Conservation (phyloP, 2,113 vertebrate species). For the Lipotes vexillifer region DNA sequence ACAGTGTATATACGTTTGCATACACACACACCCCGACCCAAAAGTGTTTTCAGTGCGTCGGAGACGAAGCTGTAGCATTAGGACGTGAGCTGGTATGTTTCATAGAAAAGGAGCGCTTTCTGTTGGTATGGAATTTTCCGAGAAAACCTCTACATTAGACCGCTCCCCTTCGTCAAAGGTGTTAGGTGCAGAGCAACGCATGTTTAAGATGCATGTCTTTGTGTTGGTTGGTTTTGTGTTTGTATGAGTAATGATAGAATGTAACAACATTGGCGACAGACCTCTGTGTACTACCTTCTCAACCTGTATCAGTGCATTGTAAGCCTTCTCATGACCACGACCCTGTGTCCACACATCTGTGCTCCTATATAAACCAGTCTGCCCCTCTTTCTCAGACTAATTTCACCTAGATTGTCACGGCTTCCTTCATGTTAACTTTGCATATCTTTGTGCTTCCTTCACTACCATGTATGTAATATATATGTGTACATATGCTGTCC, state of each 20-base stretch:
- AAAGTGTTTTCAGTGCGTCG: neutral
- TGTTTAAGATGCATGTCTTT: neutral
- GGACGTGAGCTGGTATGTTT: neutral
- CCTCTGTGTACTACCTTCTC: neutral
- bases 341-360: neutral
- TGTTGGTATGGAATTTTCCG: neutral
- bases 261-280: neutral
- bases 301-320: fast-evolving
- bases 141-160: neutral
- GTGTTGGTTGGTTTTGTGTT: neutral
- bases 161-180: neutral
- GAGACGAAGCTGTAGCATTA: neutral
- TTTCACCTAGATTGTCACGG: neutral
- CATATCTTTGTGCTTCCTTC: neutral
- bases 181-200: neutral
- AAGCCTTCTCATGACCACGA: neutral
- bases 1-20: neutral
- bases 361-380: neutral
- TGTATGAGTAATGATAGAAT: neutral
- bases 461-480: neutral
- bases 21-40: neutral
- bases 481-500: neutral
- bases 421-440: neutral
- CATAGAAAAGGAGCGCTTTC: constrained; percentile 6
- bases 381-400: neutral